These are phyloP conservation scores for Leptonema lineaticorne DNA, from an alignment of 1,140 invertebrate genomes.

Conservation along the genomic window DNA sequence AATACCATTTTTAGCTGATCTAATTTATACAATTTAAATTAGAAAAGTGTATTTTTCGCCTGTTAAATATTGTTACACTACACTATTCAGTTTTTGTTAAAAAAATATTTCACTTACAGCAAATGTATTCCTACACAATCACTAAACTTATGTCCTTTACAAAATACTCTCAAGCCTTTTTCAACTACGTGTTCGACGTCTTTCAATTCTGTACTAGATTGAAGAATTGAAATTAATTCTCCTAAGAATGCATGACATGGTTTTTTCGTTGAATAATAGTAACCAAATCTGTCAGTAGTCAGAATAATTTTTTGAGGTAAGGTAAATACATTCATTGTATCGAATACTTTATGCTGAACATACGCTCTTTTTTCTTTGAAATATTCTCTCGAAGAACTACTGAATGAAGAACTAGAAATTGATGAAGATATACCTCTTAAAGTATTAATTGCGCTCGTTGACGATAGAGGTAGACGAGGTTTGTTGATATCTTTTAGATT, in stretches of 20 bases:
- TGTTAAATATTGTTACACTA: neutral
- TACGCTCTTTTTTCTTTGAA: constrained; percentile 17
- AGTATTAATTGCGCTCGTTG: constrained; percentile 17
- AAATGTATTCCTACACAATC: constrained; percentile 26
- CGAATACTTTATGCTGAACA: constrained; percentile 22
- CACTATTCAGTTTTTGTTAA: neutral
- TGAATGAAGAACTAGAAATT: neutral
- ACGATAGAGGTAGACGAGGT: neutral
- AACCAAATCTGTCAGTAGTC: constrained; percentile 44
- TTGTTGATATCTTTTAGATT: neutral
- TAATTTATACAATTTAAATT: too few relatives aligned
- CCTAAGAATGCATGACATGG: constrained; percentile 50
- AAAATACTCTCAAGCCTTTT: constrained; percentile 30
- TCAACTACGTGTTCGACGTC: constrained; percentile 20
- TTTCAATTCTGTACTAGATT: constrained; percentile 6
- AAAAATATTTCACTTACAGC: constrained; percentile 12
- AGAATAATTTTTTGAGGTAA: constrained; percentile 43
- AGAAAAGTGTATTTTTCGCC: too few relatives aligned
- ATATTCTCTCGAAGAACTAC: neutral
- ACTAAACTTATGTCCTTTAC: constrained; percentile 18
- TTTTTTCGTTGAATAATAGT: constrained; percentile 47
- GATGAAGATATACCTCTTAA: constrained; percentile 12
- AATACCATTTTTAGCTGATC: too few relatives aligned
- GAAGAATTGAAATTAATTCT: constrained; percentile 41
- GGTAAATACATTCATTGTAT: constrained; percentile 32